These are phyloP conservation scores for Cheilosia scutellata DNA, from an alignment of 2,888 invertebrate genomes.

Conservation along the genomic window DNA sequence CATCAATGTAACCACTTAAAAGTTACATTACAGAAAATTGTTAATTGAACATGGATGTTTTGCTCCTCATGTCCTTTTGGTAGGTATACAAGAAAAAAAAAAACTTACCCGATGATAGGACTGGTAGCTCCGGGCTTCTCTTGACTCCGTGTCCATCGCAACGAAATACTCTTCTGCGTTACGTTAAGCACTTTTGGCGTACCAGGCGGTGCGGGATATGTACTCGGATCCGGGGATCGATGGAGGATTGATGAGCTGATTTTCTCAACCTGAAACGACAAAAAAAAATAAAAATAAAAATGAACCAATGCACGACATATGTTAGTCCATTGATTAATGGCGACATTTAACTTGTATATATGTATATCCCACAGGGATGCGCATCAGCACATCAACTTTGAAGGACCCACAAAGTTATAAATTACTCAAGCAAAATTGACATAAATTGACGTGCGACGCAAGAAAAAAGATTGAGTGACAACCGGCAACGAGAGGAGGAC, in stretches of 20 bases:
- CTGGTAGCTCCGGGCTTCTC: slow-evolving; percentile 84
- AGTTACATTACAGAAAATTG: slow-evolving; percentile 47
- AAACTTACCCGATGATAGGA: slow-evolving; percentile 83
- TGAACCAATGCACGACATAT: slow-evolving; percentile 45
- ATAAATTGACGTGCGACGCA: slow-evolving; percentile 73
- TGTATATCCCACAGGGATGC: slow-evolving; percentile 12
- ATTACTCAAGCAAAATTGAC: slow-evolving; percentile 75
- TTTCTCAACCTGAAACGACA: slow-evolving; percentile 82
- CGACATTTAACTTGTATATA: slow-evolving; percentile 39
- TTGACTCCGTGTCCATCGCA: slow-evolving; percentile 87
- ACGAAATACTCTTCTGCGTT: slow-evolving; percentile 87
- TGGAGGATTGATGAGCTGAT: slow-evolving; percentile 86
- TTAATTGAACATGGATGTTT: slow-evolving; percentile 69
- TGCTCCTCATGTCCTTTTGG: slow-evolving; percentile 48
- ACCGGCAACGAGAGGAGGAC: slow-evolving; percentile 47
- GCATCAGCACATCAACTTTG: slow-evolving; percentile 23
- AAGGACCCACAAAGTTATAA: slow-evolving; percentile 73
- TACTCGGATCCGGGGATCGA: slow-evolving; percentile 89
- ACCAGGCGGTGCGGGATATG: slow-evolving; percentile 90
- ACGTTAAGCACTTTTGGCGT: slow-evolving; percentile 88
- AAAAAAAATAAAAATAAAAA: slow-evolving; percentile 21
- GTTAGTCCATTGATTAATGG: slow-evolving; percentile 71
- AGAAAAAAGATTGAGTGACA: slow-evolving; percentile 72
- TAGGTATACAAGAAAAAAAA: slow-evolving; percentile 5
- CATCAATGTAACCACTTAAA: slow-evolving; percentile 47